A percentile compares a stretch with the other conserved stretches of the same genome.
Conservation (phyloP, 2,888 invertebrate genomes). For the Lampropteryx suffumata region DNA sequence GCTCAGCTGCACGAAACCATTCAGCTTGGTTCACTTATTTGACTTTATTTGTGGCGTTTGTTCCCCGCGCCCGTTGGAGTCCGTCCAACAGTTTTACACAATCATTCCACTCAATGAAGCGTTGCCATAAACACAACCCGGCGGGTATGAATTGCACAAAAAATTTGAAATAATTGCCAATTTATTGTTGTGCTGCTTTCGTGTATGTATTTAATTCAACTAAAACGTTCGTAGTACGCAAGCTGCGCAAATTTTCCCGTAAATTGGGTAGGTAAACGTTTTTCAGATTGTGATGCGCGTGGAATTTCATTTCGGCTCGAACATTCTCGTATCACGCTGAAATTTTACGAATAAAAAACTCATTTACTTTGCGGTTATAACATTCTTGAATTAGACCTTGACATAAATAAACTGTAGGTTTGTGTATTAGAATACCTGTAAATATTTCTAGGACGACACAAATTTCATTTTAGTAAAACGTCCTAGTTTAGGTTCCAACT, state of each 20-base stretch:
- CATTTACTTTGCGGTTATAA: constrained; percentile 21
- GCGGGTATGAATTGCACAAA: constrained; percentile 79
- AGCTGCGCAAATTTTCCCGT: constrained; percentile 10
- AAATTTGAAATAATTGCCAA: constrained; percentile 77
- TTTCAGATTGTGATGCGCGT: constrained; percentile 21
- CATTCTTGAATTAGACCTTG: constrained; percentile 13
- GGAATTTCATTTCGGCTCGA: constrained; percentile 24
- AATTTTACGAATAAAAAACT: constrained; percentile 17
- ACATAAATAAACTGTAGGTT: constrained; percentile 4
- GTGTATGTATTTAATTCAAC: constrained; percentile 55
- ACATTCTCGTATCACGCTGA: constrained; percentile 15
- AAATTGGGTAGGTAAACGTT: constrained; percentile 25
- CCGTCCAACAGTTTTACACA: constrained; percentile 81
- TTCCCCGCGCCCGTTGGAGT: constrained; percentile 70
- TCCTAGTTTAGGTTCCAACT: too few species aligned
- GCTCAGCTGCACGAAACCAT: constrained; percentile 32
- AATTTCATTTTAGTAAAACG: too few species aligned
- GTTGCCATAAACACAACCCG: constrained; percentile 79
- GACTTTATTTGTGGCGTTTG: constrained; percentile 79
- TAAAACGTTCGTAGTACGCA: constrained; percentile 16
- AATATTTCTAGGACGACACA: too few species aligned
- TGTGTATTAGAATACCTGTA: too few species aligned
- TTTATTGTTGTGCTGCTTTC: constrained; percentile 62
- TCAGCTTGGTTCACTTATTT: constrained; percentile 70
- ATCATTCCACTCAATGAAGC: constrained; percentile 83